A percentile compares a stretch with the other conserved stretches of the same genome.
These are phyloP conservation scores for Epicauta chinensis DNA, from an alignment of 1,140 invertebrate genomes.

Conservation along the genomic window DNA sequence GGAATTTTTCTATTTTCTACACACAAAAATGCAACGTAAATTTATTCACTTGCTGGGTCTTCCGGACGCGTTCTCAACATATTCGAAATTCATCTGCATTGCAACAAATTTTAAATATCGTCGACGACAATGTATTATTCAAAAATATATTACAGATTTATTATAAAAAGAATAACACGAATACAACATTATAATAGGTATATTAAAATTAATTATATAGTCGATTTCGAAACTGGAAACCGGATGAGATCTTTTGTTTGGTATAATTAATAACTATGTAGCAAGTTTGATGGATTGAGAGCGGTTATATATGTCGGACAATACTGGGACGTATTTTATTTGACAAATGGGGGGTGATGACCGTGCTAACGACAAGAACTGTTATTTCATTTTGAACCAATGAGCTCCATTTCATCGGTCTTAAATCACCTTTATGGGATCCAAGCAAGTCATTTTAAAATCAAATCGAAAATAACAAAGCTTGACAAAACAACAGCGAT, in stretches of 20 bases:
- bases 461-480: constrained; percentile 24
- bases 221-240: too few relatives aligned
- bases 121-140: too few relatives aligned
- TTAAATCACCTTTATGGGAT: constrained; percentile 25
- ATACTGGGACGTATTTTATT: constrained; percentile 5
- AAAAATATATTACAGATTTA: too few relatives aligned
- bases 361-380: constrained; percentile 13
- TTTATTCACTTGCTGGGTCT: constrained; percentile 14
- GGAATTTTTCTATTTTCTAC: constrained; percentile 12
- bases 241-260: too few relatives aligned
- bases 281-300: background rate
- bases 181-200: too few relatives aligned
- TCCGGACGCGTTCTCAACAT: background rate
- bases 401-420: constrained; percentile 23
- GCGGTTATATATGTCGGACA: constrained; percentile 2
- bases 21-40: constrained; percentile 4
- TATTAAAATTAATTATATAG: too few relatives aligned
- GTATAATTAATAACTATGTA: too few relatives aligned
- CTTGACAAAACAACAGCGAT: constrained; percentile 24
- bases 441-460: constrained; percentile 22
- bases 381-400: constrained; percentile 26
- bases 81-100: too few relatives aligned
- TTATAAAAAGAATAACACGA: too few relatives aligned
- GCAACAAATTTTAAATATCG: too few relatives aligned
- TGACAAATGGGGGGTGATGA: constrained; percentile 10